Evolutionary conservation across 1,140 invertebrate genomes (phyloP), one percentile per base, ranked within the genome.

Genomic region (Nephila pilipes): DNA sequence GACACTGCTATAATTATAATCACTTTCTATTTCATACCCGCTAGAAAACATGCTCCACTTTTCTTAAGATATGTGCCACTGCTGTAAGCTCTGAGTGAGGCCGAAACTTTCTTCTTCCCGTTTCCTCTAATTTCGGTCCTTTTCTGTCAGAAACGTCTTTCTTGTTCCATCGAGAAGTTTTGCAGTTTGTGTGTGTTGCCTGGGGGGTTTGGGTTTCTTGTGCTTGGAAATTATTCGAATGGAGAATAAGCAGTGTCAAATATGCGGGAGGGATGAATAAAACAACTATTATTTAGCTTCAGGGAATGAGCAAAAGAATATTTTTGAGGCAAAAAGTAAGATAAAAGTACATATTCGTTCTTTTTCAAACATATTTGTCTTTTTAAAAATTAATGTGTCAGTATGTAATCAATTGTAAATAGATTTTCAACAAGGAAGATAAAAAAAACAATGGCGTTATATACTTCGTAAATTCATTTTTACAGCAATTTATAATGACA

Each of bases 1-100:
- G 63, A 65, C 25, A 65, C 63, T 65, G n/a, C 63, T 65, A 65
- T 65, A 65, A 65, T 65, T 65, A 65, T 65, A 65, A 65, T 65
- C 63, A 65, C 63, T 65, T 25, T 65, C 25, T 25, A 25, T 65
- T 65, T 65, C 25, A 29, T 65, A 25, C 63, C 25, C 5, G 46
- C 25, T 25, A 29, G 63, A 65, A 65, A 65, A 65, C 63, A 65
- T 65, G 63, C 63, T 65, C 63, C 63, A 65, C 63, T 65, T 65
- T 65, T 65, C 10, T n/a, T 25, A 65, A 46, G 63, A 65, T 65
- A 65, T 65, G 63, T 65, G 63, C 63, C 63, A 65, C 25, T 65
- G 63, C 63, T 65, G n/a, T 29, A 29, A 29, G 63, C 63, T 65
- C 8, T 0, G n/a, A 65, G n/a, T 22, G n/a, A 1, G 25, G 63